These are phyloP conservation scores for Axis porcinus DNA, from an alignment of 2,113 vertebrate species.

Conservation along the genomic window DNA sequence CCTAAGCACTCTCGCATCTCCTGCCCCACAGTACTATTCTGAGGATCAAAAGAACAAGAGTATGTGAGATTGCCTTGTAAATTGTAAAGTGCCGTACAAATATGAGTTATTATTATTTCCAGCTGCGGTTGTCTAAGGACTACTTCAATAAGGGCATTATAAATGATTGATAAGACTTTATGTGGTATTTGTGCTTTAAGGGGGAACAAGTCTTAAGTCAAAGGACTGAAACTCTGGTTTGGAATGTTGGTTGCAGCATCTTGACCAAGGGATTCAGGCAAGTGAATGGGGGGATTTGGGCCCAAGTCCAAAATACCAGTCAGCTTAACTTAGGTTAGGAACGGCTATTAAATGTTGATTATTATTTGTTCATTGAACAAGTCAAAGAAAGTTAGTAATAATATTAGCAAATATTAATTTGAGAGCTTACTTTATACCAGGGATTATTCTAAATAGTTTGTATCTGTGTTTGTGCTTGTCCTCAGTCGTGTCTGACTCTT, in stretches of 20 bases:
- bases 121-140: conserved; percentile 59
- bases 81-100: conserved; percentile 47
- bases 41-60: conserved; percentile 22
- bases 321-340: not conserved
- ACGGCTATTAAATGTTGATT: not conserved
- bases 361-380: not conserved
- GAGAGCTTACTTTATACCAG: not conserved
- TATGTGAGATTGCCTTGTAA: conserved; percentile 42
- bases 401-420: not conserved
- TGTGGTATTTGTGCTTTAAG: conserved; percentile 61
- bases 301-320: conserved; percentile 16
- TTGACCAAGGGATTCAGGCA: conserved; percentile 15
- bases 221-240: conserved; percentile 37
- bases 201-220: conserved; percentile 46
- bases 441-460: not conserved
- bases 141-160: conserved; percentile 71
- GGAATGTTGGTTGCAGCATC: conserved; percentile 40
- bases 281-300: not conserved
- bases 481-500: not conserved
- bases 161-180: conserved; percentile 73
- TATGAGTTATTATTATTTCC: conserved; percentile 70
- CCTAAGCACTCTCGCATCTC: not conserved
- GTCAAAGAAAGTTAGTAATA: conserved; percentile 6
- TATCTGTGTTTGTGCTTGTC: not conserved
- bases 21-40: not conserved